A percentile compares a stretch with the other conserved stretches of the same genome.
Evolutionary conservation across 2,797 vertebrate species (phyloP).

Genomic region (Gymnopithys bicolor): DNA sequence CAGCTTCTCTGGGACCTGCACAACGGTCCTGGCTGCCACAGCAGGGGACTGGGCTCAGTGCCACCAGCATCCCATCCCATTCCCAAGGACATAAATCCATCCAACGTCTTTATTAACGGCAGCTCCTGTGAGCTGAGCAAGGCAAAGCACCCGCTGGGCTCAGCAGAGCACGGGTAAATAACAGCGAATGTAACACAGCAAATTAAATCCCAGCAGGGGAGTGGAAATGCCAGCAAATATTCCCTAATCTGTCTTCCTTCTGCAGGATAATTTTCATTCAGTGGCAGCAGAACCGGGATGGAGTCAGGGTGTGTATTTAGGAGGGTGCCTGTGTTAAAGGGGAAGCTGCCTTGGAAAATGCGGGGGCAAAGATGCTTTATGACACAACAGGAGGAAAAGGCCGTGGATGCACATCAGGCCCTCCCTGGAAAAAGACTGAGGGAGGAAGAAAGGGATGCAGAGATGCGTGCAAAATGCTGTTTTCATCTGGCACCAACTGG

Average conservation of each 20-base stretch:
- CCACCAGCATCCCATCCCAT: neutral
- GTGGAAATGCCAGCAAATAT: neutral
- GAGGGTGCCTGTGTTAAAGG: accelerated
- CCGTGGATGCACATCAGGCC: neutral
- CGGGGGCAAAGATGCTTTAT: neutral
- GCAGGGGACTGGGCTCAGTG: neutral
- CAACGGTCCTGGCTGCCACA: accelerated
- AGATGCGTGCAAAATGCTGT: neutral
- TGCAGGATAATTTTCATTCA: neutral
- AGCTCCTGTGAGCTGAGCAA: neutral
- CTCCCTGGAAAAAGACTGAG: neutral
- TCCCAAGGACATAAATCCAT: neutral
- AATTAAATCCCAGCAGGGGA: slow-evolving; percentile 47
- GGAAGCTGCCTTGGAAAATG: neutral
- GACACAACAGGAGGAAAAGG: neutral
- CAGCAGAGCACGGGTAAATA: slow-evolving; percentile 25
- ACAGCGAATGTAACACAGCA: neutral
- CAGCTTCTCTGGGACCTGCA: neutral
- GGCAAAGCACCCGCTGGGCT: neutral
- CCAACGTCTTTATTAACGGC: neutral
- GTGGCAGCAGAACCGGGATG: neutral
- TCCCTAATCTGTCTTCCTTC: neutral
- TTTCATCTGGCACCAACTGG: neutral
- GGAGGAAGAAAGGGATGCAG: neutral
- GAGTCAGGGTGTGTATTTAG: neutral